Percentiles rank a stretch among this genome's conserved stretches.
These are phyloP conservation scores for Torymus tubicola DNA, from an alignment of 2,888 invertebrate genomes.

Conservation along the genomic window DNA sequence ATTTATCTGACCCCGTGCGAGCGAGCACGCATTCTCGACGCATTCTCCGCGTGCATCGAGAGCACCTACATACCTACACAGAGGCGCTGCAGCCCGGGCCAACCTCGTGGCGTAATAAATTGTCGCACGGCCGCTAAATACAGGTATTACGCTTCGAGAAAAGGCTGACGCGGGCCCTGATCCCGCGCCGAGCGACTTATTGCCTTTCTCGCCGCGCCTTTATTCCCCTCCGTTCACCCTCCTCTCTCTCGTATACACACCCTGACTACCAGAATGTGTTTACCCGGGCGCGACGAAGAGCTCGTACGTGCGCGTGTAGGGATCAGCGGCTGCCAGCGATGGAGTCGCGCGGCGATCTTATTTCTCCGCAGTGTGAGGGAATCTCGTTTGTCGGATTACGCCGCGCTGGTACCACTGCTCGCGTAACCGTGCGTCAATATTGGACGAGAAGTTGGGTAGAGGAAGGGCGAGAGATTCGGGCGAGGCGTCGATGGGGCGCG, in stretches of 20 bases:
- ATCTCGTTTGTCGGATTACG: conserved; percentile 37
- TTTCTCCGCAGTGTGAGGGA: conserved; percentile 7
- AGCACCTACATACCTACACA: background rate
- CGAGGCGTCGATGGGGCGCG: conserved; percentile 6
- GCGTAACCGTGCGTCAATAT: conserved; percentile 25
- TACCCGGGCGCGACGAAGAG: background rate
- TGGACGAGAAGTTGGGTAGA: conserved; percentile 1
- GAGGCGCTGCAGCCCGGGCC: background rate
- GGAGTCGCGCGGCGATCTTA: conserved; percentile 12
- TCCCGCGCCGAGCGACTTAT: background rate
- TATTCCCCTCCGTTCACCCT: too few relatives aligned
- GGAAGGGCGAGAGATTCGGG: background rate
- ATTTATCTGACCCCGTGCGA: conserved; percentile 13
- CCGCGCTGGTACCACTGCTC: conserved; percentile 5
- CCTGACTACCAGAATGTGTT: too few relatives aligned
- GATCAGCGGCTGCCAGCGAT: background rate
- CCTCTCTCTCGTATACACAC: too few relatives aligned
- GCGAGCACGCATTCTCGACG: background rate
- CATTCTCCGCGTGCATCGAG: conserved; percentile 13
- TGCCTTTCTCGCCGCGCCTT: too few relatives aligned
- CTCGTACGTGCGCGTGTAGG: background rate
- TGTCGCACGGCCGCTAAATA: too few relatives aligned
- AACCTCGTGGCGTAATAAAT: background rate
- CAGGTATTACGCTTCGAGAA: too few relatives aligned
- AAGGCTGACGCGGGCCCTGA: background rate